Evolutionary conservation across 1,140 invertebrate species (phyloP).

Genomic region (Aphidius ervi): DNA sequence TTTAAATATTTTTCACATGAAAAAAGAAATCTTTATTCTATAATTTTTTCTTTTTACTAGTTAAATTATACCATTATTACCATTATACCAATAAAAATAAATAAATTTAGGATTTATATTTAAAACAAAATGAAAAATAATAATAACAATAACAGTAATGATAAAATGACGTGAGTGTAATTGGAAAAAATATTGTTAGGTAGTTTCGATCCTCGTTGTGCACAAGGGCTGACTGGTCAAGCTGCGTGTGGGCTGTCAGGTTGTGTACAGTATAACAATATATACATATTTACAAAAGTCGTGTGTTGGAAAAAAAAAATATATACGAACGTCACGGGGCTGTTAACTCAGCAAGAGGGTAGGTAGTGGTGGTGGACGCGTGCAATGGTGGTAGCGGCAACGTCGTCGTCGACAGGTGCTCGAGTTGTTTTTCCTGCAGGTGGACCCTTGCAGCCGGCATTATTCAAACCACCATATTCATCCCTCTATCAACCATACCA

Average conservation of each 20-base stretch:
- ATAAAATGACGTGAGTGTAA: slow-evolving; percentile 4
- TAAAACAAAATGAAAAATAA: neutral
- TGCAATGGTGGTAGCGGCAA: slow-evolving; percentile 17
- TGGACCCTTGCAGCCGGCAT: slow-evolving; percentile 36
- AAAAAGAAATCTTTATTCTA: too few relatives aligned
- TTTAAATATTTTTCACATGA: too few relatives aligned
- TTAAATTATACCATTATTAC: too few relatives aligned
- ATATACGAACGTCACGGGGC: neutral
- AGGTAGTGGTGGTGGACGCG: slow-evolving; percentile 28
- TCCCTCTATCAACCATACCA: neutral
- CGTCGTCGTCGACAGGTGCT: slow-evolving; percentile 42
- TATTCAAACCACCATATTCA: slow-evolving; percentile 11
- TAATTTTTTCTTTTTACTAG: too few relatives aligned
- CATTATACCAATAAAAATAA: too few relatives aligned
- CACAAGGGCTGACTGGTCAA: slow-evolving; percentile 15
- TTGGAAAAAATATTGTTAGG: neutral
- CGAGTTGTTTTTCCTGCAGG: slow-evolving; percentile 39
- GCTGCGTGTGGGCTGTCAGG: neutral
- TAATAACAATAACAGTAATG: neutral
- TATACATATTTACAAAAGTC: slow-evolving; percentile 6
- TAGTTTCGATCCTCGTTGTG: slow-evolving; percentile 7
- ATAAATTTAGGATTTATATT: neutral
- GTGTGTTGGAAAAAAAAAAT: neutral
- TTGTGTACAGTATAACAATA: neutral
- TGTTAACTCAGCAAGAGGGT: neutral